Evolutionary conservation across 1,140 invertebrate species (phyloP).

Genomic region (Trissolcus basalis): DNA sequence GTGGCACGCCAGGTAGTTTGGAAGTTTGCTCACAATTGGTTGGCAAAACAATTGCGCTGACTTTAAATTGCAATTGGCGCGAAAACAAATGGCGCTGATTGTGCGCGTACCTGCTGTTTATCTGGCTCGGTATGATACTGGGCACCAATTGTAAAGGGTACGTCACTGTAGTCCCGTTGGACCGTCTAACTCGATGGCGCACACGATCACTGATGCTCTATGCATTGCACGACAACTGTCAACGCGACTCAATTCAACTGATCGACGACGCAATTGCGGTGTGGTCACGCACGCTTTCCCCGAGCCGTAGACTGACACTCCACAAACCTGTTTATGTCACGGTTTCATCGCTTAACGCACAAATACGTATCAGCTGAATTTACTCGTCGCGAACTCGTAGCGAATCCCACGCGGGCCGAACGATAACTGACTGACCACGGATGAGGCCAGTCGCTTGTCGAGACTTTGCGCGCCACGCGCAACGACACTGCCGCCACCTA

Average conservation of each 20-base stretch:
- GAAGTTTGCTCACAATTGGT: no score
- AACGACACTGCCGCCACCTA: conserved; percentile 9
- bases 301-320: not conserved
- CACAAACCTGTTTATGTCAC: no score
- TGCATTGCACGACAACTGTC: conserved; percentile 44
- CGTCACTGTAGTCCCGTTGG: conserved; percentile 49
- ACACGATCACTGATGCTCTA: conserved; percentile 43
- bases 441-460: conserved; percentile 31
- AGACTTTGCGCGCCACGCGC: conserved; percentile 47
- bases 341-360: no score
- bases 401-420: conserved; percentile 24
- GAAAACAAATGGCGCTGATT: not conserved
- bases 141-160: conserved; percentile 22
- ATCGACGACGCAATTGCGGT: conserved; percentile 34
- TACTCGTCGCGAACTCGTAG: not conserved
- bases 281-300: conserved; percentile 10
- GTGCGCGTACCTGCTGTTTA: conserved; percentile 51
- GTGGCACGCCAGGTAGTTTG: no score
- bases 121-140: conserved; percentile 8
- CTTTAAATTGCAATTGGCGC: no score
- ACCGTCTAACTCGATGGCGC: conserved; percentile 42
- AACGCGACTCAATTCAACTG: conserved; percentile 26
- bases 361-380: no score
- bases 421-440: conserved; percentile 44
- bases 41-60: no score